A percentile compares a stretch with the other conserved stretches of the same genome.
Evolutionary conservation across 2,797 vertebrate genomes (phyloP).

Genomic region (Cichlasoma orientale): DNA sequence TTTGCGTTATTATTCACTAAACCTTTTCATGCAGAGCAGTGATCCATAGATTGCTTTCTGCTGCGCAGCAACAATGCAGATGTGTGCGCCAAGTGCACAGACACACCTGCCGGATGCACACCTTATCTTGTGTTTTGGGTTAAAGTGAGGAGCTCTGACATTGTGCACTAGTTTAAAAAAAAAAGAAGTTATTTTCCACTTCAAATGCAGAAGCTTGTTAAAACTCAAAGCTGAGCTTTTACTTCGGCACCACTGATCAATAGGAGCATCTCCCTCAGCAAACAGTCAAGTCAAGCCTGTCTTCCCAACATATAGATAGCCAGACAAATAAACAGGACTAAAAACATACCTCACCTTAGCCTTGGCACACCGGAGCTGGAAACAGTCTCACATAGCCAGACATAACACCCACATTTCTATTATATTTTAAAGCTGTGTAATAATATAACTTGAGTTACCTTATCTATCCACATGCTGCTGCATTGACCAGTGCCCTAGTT

Average conservation of each 20-base stretch:
- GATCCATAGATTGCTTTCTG: neutral
- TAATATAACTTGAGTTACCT: neutral
- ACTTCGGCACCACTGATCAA: neutral
- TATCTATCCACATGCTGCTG: neutral
- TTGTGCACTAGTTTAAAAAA: neutral
- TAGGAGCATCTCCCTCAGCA: neutral
- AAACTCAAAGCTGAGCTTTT: neutral
- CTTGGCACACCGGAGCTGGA: neutral
- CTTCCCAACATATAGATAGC: neutral
- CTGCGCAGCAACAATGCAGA: neutral
- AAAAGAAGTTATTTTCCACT: neutral
- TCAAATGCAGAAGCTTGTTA: constrained; percentile 2
- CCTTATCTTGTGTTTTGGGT: neutral
- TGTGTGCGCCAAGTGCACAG: too few relatives aligned
- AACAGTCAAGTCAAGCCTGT: neutral
- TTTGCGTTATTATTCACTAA: neutral
- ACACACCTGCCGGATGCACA: too few relatives aligned
- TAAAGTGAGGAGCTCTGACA: neutral
- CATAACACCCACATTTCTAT: neutral
- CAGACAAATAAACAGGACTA: neutral
- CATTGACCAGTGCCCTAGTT: neutral
- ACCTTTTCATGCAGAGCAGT: neutral
- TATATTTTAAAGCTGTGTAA: neutral
- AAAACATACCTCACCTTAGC: neutral
- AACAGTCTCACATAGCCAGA: neutral